Evolutionary conservation across 37 sponge, comb jelly and placozoan genomes (phyloP).

Genomic region (Theonella swinhoei): DNA sequence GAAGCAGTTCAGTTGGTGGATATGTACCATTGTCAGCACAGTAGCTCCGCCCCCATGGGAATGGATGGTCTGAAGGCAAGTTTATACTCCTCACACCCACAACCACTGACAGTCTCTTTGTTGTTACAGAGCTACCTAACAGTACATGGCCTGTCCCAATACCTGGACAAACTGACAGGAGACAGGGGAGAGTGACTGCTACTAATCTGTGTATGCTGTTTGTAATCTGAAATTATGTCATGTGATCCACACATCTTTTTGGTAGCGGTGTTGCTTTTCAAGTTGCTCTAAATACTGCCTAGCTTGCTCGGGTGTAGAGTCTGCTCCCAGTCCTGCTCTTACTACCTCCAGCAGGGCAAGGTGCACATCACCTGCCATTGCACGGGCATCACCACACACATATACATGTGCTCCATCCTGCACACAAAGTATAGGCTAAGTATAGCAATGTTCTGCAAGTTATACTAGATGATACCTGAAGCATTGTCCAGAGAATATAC

Average conservation of each 20-base stretch:
- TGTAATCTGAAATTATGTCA: no score
- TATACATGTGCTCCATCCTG: constrained; percentile 49
- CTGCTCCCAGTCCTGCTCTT: not conserved
- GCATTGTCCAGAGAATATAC: constrained; percentile 41
- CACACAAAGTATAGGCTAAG: no score
- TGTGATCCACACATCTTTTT: constrained; percentile 72
- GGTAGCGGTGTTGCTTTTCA: constrained; percentile 44
- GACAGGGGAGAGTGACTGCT: no score
- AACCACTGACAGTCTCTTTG: no score
- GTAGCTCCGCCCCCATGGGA: not conserved
- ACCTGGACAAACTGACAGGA: no score
- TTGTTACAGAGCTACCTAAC: no score
- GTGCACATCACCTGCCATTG: constrained; percentile 72
- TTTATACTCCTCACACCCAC: not conserved
- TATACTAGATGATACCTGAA: no score
- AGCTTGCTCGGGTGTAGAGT: no score
- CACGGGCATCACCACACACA: constrained; percentile 65
- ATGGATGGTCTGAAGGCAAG: constrained; percentile 24
- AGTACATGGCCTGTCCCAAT: no score
- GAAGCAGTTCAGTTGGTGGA: constrained; percentile 39
- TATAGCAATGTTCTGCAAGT: no score
- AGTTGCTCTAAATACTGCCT: constrained; percentile 33
- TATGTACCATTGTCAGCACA: constrained; percentile 22
- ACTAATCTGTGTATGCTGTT: no score
- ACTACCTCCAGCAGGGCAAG: constrained; percentile 28